Evolutionary conservation across 2,888 invertebrate species (phyloP).

Genomic region (Diarsia mendica): DNA sequence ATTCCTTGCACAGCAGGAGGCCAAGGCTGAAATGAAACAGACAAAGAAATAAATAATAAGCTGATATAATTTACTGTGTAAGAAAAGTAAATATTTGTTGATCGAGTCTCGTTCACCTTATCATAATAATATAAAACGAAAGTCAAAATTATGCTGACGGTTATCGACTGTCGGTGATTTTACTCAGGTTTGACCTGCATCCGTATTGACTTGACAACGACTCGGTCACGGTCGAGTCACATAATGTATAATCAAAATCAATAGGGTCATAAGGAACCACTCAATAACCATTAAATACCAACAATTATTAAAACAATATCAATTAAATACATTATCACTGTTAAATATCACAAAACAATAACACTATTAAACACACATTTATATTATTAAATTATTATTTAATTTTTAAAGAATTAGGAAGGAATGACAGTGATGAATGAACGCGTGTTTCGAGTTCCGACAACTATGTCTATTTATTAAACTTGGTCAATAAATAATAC

Average conservation of each 20-base stretch:
- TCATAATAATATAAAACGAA: conserved; percentile 40
- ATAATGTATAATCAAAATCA: conserved; percentile 44
- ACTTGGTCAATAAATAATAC: conserved; percentile 61
- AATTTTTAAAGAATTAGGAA: conserved; percentile 66
- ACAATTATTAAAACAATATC: conserved; percentile 37
- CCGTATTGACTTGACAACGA: conserved; percentile 29
- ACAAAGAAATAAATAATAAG: conserved; percentile 42
- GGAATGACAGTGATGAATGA: conserved; percentile 60
- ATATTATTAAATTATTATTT: conserved; percentile 56
- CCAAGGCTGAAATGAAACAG: conserved; percentile 5
- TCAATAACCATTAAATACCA: conserved; percentile 30
- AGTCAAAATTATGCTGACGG: conserved; percentile 40
- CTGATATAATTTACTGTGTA: conserved; percentile 4
- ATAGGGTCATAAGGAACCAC: conserved; percentile 58
- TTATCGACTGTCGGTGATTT: conserved; percentile 44
- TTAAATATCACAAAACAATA: conserved; percentile 39
- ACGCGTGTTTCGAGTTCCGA: conserved; percentile 60
- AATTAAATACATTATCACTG: conserved; percentile 45
- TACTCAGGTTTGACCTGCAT: conserved; percentile 55
- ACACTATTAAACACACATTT: conserved; percentile 48
- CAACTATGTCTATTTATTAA: conserved; percentile 61
- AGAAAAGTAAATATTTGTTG: conserved; percentile 43
- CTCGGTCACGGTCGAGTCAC: conserved; percentile 54
- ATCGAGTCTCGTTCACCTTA: conserved; percentile 31
- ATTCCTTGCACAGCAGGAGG: conserved; percentile 2